Conservation (phyloP, 2,797 vertebrate genomes). For the Scleropages formosus region DNA sequence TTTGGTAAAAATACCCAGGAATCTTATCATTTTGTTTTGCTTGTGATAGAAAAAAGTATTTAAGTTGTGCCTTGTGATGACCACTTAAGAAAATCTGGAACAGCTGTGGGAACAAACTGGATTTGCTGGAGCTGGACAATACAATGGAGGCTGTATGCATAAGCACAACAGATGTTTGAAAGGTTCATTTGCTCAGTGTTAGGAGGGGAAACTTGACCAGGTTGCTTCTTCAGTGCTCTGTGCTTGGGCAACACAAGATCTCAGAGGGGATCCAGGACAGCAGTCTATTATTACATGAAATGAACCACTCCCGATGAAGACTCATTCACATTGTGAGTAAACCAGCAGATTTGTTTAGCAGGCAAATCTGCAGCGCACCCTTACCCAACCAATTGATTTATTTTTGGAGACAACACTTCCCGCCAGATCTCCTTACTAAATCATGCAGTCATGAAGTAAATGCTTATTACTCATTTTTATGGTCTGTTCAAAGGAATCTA, state of each 20-base stretch:
- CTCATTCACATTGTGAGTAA: not conserved
- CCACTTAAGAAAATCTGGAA: not conserved
- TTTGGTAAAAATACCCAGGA: no score
- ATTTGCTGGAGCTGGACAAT: constrained; percentile 1
- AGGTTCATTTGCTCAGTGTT: not conserved
- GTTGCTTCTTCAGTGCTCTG: not conserved
- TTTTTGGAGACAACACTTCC: no score
- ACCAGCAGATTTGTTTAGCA: no score
- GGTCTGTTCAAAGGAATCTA: no score
- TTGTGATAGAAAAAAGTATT: not conserved
- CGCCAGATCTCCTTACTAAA: no score
- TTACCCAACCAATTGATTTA: no score
- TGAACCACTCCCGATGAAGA: not conserved
- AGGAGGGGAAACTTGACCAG: not conserved
- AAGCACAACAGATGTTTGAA: not conserved
- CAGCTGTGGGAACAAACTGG: not conserved
- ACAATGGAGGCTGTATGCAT: constrained; percentile 12
- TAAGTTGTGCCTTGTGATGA: not conserved
- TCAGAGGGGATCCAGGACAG: not conserved
- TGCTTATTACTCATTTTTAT: no score
- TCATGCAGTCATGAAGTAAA: no score
- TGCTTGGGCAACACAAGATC: not conserved
- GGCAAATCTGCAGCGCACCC: no score
- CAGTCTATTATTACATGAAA: not conserved
- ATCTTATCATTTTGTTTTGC: constrained; percentile 19